phyloP scores from a whole-genome alignment of 2,113 vertebrate species.

The human (Homo sapiens) region GRCh38 chr14:39060501-39061000 shows the following conservation, averaged over 20 bases:
- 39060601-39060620: background rate
- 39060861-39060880: background rate
- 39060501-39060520: background rate
- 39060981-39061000: background rate
- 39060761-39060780: background rate
- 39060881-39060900: background rate
- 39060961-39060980: background rate
- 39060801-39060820: background rate
- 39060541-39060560: background rate
- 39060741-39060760: background rate
- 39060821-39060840: background rate
- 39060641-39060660: background rate
- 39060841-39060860: background rate
- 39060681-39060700: background rate
- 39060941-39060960: background rate
- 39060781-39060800: background rate
- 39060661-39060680: background rate
- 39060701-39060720: background rate
- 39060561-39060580: background rate
- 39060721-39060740: background rate
- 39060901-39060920: background rate
- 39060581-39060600: background rate
- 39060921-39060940: background rate
- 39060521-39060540: background rate
- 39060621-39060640: background rate